Evolutionary conservation across 1,140 invertebrate species (phyloP).

Genomic region (Varroa destructor): DNA sequence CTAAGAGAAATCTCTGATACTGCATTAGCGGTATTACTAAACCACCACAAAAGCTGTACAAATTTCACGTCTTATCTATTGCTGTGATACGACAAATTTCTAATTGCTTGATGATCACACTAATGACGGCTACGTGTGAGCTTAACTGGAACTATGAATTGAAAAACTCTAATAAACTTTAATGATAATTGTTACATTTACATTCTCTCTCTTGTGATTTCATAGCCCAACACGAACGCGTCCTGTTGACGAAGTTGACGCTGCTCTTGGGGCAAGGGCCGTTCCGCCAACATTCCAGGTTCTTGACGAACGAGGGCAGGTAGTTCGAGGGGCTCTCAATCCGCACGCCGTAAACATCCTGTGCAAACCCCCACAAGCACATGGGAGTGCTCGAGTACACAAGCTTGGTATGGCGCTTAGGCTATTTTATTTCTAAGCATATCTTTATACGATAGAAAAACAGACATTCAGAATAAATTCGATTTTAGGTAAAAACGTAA

Average conservation of each 20-base stretch:
- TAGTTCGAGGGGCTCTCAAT: constrained; percentile 5
- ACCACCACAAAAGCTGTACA: too few relatives aligned
- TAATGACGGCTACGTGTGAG: not conserved
- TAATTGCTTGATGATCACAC: not conserved
- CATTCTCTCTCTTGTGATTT: not conserved
- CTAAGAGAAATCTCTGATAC: too few relatives aligned
- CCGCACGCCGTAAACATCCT: constrained; percentile 25
- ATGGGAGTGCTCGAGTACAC: not conserved
- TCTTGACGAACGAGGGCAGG: not conserved
- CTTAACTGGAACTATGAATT: too few relatives aligned
- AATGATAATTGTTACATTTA: too few relatives aligned
- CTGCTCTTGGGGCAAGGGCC: not conserved
- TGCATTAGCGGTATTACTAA: too few relatives aligned
- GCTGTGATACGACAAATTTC: not conserved
- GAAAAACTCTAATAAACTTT: too few relatives aligned
- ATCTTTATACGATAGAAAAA: too few relatives aligned
- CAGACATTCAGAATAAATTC: too few relatives aligned
- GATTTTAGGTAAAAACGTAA: too few relatives aligned
- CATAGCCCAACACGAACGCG: constrained; percentile 2
- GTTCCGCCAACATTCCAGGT: constrained; percentile 6
- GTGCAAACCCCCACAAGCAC: constrained; percentile 13
- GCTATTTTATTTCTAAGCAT: too few relatives aligned
- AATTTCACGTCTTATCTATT: not conserved
- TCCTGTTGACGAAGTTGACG: constrained; percentile 17
- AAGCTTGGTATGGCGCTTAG: not conserved